Percentiles rank a stretch among this genome's conserved stretches.
phyloP scores from a whole-genome alignment of 2,888 invertebrate species.

The Coenonympha glycerion region DNA sequence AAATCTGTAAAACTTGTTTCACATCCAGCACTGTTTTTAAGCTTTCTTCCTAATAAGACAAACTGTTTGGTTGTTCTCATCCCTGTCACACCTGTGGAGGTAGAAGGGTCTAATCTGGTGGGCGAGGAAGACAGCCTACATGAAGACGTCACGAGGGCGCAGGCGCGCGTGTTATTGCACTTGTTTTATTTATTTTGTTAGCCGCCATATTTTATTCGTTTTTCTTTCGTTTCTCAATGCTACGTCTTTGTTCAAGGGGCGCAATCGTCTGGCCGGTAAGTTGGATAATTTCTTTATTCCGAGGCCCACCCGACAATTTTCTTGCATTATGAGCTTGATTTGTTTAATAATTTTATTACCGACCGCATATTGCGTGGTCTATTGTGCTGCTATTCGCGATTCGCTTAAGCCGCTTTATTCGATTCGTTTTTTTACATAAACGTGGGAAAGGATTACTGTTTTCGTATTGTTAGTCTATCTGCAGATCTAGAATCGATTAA shows the following conservation, averaged over 20 bases:
- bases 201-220: slow-evolving; percentile 51
- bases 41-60: slow-evolving; percentile 68
- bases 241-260: slow-evolving; percentile 72
- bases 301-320: slow-evolving; percentile 70
- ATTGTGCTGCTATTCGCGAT: slow-evolving; percentile 38
- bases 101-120: slow-evolving; percentile 39
- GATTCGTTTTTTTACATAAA: slow-evolving; percentile 25
- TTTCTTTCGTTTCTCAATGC: slow-evolving; percentile 56
- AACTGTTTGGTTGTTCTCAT: slow-evolving; percentile 45
- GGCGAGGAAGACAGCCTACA: slow-evolving; percentile 60
- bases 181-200: slow-evolving; percentile 72
- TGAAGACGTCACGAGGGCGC: slow-evolving; percentile 73
- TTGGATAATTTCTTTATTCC: slow-evolving; percentile 75
- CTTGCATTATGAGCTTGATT: slow-evolving; percentile 74
- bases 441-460: slow-evolving; percentile 21
- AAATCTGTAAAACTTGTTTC: slow-evolving; percentile 73
- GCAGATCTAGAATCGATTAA: neutral
- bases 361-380: slow-evolving; percentile 48
- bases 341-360: slow-evolving; percentile 76
- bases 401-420: slow-evolving; percentile 23
- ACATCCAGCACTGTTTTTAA: slow-evolving; percentile 64
- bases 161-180: slow-evolving; percentile 73
- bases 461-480: slow-evolving; percentile 21
- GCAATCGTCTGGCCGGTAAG: slow-evolving; percentile 62
- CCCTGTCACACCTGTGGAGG: slow-evolving; percentile 43